Base-by-base conservation (phyloP, 2,888 invertebrate species). In the Archips xylosteana region DNA sequence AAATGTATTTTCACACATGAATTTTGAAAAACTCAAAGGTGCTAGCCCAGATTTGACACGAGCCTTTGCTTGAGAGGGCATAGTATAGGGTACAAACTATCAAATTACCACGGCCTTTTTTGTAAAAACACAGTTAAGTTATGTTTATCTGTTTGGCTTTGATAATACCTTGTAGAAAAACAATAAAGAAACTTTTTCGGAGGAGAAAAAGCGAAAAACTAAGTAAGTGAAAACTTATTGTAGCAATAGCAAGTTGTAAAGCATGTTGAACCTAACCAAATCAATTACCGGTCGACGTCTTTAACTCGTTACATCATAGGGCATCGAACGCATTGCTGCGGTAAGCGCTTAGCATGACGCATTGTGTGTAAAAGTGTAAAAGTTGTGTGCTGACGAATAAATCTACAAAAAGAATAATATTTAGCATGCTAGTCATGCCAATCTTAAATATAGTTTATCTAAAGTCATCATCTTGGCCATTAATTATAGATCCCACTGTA, bases 301-400 rank as follows among this genome's bases (percentile, higher is more conserved):
- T 65, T 51, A 54, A 57, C 45, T 42, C 42, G 15, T 71, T 71
- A 61, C 54, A 42, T 54, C 67, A 72, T n/a, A 42, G 34, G 23
- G 51, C 42, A 62, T 23, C 62, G 45, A 15, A 67, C 66, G 66
- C 66, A 63, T 34, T 45, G 36, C 8, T 15, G 34, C 54, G 23
- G 36, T 13, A 49, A 70, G 49, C 49, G 42, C 9, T 32, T 32
- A 36, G 47, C 34, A 36, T 45, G 63, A 54, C 23, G 39, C 23
- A 23, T 65, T 59, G n/a, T 54, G 42, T 54, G 6, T 39, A 49
- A 13, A 49, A 49, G 54, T 54, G 15, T 23, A 23, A 23, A 23
- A 23, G 23, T 23, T 9, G 54, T 54, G 54, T 54, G 23, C 23
- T 23, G 23, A 15, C 9, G 54, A 54, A 13, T n/a, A n/a, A 23